Percentiles rank a stretch among this genome's conserved stretches.
phyloP scores from a whole-genome alignment of 1,140 invertebrate species.

The Drosophila lowei region DNA sequence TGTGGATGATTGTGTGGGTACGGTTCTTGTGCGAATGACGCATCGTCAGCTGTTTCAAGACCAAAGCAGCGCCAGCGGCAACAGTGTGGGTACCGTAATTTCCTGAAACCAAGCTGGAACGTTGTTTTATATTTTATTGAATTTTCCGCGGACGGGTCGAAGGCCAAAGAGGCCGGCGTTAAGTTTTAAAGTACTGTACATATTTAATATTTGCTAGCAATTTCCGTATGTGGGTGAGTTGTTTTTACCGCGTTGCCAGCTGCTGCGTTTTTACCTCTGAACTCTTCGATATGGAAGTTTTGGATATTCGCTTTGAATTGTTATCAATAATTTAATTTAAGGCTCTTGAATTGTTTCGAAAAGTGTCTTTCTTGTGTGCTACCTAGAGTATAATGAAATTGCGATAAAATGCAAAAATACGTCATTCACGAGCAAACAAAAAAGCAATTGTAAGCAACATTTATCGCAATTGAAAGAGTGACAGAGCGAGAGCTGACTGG shows the following conservation, averaged over 20 bases:
- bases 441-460: conserved; percentile 52
- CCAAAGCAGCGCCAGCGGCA: conserved; percentile 7
- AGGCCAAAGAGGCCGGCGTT: neutral
- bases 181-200: neutral
- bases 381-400: neutral
- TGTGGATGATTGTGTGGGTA: conserved; percentile 17
- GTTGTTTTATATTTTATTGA: conserved; percentile 79
- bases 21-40: conserved; percentile 63
- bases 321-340: conserved; percentile 28
- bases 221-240: no score
- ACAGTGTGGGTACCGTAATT: conserved; percentile 49
- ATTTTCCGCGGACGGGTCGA: conserved; percentile 55
- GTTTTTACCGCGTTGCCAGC: no score
- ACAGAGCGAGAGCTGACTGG: conserved; percentile 1
- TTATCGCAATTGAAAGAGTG: conserved; percentile 30
- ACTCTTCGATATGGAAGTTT: no score
- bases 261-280: no score
- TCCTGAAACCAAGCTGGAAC: conserved; percentile 47
- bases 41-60: conserved; percentile 74
- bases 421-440: conserved; percentile 33
- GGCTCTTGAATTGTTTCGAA: neutral
- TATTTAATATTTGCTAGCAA: no score
- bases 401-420: conserved; percentile 38
- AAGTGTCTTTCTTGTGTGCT: neutral
- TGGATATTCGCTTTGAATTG: neutral